Evolutionary conservation across 1,140 invertebrate genomes (phyloP).

Genomic region (Cataglyphis hispanica): DNA sequence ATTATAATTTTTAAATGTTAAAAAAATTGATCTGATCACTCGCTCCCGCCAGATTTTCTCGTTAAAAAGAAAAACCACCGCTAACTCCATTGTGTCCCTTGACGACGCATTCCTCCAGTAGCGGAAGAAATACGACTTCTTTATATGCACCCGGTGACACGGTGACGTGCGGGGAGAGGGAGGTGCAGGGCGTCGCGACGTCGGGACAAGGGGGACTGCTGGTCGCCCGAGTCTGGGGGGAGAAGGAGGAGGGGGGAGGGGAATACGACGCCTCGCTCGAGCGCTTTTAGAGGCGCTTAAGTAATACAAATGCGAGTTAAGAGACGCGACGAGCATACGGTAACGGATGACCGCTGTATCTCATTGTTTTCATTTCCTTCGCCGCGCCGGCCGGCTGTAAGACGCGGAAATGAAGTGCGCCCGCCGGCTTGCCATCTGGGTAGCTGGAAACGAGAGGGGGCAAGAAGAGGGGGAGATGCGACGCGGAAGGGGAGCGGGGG

Average conservation of each 20-base stretch:
- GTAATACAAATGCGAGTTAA: conserved; percentile 85
- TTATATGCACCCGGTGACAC: conserved; percentile 49
- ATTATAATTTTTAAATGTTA: background rate
- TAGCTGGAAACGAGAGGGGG: conserved; percentile 64
- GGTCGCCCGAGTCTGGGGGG: too few relatives aligned
- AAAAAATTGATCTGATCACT: background rate
- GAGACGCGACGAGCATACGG: conserved; percentile 78
- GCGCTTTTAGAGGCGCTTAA: conserved; percentile 81
- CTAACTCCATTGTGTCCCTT: background rate
- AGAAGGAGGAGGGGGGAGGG: background rate
- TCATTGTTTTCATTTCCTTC: conserved; percentile 86
- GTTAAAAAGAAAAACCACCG: conserved; percentile 42
- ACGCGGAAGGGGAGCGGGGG: background rate
- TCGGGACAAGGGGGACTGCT: background rate
- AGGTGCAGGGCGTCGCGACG: background rate
- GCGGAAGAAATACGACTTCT: conserved; percentile 50
- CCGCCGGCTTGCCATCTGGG: conserved; percentile 71
- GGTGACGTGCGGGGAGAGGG: background rate
- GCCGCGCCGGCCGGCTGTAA: conserved; percentile 81
- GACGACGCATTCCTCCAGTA: conserved; percentile 16
- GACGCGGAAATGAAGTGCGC: conserved; percentile 82
- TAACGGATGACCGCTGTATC: conserved; percentile 86
- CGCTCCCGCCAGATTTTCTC: background rate
- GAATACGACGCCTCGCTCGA: conserved; percentile 63
- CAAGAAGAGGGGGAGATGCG: conserved; percentile 3